phyloP scores from a whole-genome alignment of 2,888 invertebrate genomes.

The Galerucella calmariensis region DNA sequence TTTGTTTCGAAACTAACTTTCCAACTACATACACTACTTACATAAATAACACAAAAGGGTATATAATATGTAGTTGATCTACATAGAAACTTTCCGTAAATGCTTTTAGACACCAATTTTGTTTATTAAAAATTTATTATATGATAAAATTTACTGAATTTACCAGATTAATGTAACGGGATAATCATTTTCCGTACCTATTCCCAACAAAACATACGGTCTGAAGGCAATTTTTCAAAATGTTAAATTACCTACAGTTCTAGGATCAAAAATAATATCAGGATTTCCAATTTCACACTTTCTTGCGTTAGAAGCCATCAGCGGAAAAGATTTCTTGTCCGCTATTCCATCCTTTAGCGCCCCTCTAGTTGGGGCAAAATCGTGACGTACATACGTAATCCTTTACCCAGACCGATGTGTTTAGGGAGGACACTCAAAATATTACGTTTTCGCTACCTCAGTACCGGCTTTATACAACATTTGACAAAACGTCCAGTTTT shows the following conservation, averaged over 20 bases:
- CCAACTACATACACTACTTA: too few relatives aligned
- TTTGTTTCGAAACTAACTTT: neutral
- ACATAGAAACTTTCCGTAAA: too few relatives aligned
- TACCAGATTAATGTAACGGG: too few relatives aligned
- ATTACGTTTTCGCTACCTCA: slow-evolving; percentile 41
- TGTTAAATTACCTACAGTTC: slow-evolving; percentile 15
- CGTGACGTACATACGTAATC: slow-evolving; percentile 58
- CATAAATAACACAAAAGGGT: too few relatives aligned
- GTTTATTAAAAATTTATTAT: too few relatives aligned
- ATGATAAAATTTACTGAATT: too few relatives aligned
- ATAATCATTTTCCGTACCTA: neutral
- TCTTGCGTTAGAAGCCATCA: slow-evolving; percentile 51
- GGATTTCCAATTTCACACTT: slow-evolving; percentile 66
- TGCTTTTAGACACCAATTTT: too few relatives aligned
- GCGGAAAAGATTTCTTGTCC: slow-evolving; percentile 23
- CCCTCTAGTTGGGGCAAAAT: slow-evolving; percentile 29
- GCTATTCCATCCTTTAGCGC: slow-evolving; percentile 20
- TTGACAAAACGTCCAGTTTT: neutral
- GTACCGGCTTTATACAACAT: slow-evolving; percentile 1
- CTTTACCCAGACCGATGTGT: slow-evolving; percentile 50
- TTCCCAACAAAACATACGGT: neutral
- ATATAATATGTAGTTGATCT: too few relatives aligned
- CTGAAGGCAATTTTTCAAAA: slow-evolving; percentile 6
- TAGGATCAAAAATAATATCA: slow-evolving; percentile 35
- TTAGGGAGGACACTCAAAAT: slow-evolving; percentile 55